Evolutionary conservation across 2,113 vertebrate species (phyloP).

Genomic region (Hemiscyllium ocellatum): DNA sequence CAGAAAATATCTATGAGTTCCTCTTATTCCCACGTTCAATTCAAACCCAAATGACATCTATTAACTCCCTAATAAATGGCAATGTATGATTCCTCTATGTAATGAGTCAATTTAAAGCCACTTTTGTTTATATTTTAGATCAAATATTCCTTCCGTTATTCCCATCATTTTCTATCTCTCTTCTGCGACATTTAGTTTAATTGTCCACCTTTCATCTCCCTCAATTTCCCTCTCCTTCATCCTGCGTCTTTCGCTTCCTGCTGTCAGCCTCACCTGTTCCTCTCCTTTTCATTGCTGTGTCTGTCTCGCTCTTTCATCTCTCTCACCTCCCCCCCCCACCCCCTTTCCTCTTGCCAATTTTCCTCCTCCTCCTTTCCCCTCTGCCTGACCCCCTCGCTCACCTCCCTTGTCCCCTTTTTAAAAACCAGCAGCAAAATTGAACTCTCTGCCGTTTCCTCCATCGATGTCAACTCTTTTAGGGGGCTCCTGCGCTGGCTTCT

Average conservation of each 20-base stretch:
- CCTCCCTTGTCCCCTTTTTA: background rate
- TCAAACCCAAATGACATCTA: background rate
- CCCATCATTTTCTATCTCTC: background rate
- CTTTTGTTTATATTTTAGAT: background rate
- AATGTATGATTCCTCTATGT: background rate
- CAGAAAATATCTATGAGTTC: background rate
- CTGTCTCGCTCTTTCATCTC: background rate
- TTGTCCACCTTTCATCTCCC: background rate
- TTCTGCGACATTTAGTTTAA: slow-evolving; percentile 29
- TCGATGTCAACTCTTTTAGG: too few species aligned
- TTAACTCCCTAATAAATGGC: background rate
- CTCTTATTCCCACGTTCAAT: background rate
- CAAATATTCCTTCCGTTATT: background rate
- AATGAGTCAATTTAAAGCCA: background rate
- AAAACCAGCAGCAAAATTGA: too few species aligned
- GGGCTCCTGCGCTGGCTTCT: background rate
- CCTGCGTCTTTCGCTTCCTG: background rate
- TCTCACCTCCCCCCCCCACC: background rate
- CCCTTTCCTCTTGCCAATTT: slow-evolving; percentile 40
- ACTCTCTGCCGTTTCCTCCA: background rate
- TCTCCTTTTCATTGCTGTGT: background rate
- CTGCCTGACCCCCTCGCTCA: background rate
- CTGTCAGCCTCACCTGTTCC: background rate
- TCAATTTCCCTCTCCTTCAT: background rate
- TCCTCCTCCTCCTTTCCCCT: slow-evolving; percentile 21